These are phyloP conservation scores for Aporophyla nigra DNA, from an alignment of 2,888 invertebrate species.

Conservation along the genomic window DNA sequence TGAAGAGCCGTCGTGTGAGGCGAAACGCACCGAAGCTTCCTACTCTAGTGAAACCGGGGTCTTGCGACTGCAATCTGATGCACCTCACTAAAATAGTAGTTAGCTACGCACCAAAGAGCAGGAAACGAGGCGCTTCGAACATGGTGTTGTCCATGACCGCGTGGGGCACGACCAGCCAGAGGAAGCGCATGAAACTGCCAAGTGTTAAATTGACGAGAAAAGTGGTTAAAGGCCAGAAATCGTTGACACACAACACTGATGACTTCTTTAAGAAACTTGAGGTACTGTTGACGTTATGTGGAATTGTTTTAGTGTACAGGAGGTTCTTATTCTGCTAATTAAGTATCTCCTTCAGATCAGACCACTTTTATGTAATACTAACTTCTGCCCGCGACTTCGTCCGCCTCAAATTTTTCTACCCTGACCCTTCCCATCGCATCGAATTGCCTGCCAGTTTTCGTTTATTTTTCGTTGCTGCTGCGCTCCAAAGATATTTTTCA, in stretches of 20 bases:
- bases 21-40: slow-evolving; percentile 75
- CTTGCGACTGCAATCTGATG: slow-evolving; percentile 82
- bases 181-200: slow-evolving; percentile 83
- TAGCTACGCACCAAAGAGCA: slow-evolving; percentile 80
- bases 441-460: too few species aligned
- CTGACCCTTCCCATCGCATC: too few species aligned
- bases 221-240: slow-evolving; percentile 73
- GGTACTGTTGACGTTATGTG: slow-evolving; percentile 72
- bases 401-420: too few species aligned
- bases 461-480: too few species aligned
- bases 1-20: slow-evolving; percentile 73
- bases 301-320: not conserved
- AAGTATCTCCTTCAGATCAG: not conserved
- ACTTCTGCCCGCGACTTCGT: too few species aligned
- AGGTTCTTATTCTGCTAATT: not conserved
- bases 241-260: slow-evolving; percentile 77
- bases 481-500: too few species aligned
- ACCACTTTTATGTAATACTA: not conserved
- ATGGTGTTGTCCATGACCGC: slow-evolving; percentile 82
- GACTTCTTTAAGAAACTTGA: slow-evolving; percentile 87
- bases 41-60: slow-evolving; percentile 63
- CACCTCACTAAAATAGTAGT: slow-evolving; percentile 84
- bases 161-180: slow-evolving; percentile 79
- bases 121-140: slow-evolving; percentile 82
- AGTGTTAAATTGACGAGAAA: slow-evolving; percentile 77